Conservation (phyloP, 2,113 vertebrate genomes). For the Odocoileus virginianus region DNA sequence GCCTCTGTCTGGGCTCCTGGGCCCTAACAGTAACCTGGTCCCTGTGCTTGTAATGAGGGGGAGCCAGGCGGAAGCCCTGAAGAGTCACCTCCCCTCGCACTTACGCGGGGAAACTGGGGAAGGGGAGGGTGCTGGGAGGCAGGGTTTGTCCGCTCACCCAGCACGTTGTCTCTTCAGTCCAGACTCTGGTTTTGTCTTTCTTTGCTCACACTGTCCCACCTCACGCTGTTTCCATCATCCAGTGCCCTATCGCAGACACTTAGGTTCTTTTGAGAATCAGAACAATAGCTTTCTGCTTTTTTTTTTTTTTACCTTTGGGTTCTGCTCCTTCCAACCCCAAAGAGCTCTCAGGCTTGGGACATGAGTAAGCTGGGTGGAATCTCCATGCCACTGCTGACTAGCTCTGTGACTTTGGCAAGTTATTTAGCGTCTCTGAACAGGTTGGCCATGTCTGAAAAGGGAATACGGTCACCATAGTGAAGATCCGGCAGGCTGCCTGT, state of each 20-base stretch:
- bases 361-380: neutral
- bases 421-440: neutral
- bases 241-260: neutral
- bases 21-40: neutral
- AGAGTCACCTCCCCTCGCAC: neutral
- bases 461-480: neutral
- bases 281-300: neutral
- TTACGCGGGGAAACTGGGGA: neutral
- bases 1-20: neutral
- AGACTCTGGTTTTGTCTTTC: neutral
- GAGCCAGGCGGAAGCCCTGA: neutral
- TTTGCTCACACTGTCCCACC: neutral
- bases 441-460: neutral
- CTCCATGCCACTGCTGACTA: neutral
- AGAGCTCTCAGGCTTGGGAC: neutral
- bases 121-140: neutral
- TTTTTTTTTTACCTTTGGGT: neutral
- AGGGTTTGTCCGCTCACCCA: neutral
- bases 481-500: neutral
- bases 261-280: neutral
- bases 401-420: neutral
- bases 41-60: neutral
- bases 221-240: neutral
- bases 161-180: neutral
- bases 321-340: neutral